Evolutionary conservation across 2,888 invertebrate species (phyloP), one percentile per base, ranked within the genome.

Genomic region (Anoncus sp.): DNA sequence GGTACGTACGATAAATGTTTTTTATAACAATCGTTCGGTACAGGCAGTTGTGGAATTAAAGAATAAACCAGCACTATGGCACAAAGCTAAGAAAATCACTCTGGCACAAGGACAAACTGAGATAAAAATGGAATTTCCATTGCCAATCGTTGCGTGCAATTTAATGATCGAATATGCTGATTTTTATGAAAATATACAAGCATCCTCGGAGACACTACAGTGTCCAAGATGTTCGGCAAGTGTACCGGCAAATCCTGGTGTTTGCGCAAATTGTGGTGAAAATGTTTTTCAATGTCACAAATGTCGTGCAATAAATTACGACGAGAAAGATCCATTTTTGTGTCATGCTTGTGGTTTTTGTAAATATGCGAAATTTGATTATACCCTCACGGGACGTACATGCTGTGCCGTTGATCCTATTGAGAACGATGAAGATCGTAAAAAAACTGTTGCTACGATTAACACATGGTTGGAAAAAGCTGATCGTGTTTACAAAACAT

Each of bases 251-350:
- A 98, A 98, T 90, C 99, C 99, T 0, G 99, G 99, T 0, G 98
- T 99, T 0, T 99, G 99, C 89, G 97, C 96, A 0, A 98, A 98
- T 91, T 98, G 98, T 88, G 99, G 99, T 0, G 99, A 99, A 91
- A 99, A 99, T 91, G 99, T 99, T 0, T 99, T 98, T 92, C 99
- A 99, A 88, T 99, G 99, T 87, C 98, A 99, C 92, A 99, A 99
- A 92, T 99, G 99, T 92, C 95, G 98, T 24, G 98, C 99, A 0
- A 99, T 99, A 85, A 99, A 99, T 92, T 99, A 99, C 91, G 99
- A 99, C 91, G 99, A 99, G 91, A 98, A 98, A 90, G 99, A 99
- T 92, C 99, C 99, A 0, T 99, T 99, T 94, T 92, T 99, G 24
- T 99, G 99, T 89, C 99, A 99, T 92, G 97, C 98, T 4, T 99